These are phyloP conservation scores for Cryptomyrus ogoouensis DNA, from an alignment of 2,113 vertebrate species.

Conservation along the genomic window DNA sequence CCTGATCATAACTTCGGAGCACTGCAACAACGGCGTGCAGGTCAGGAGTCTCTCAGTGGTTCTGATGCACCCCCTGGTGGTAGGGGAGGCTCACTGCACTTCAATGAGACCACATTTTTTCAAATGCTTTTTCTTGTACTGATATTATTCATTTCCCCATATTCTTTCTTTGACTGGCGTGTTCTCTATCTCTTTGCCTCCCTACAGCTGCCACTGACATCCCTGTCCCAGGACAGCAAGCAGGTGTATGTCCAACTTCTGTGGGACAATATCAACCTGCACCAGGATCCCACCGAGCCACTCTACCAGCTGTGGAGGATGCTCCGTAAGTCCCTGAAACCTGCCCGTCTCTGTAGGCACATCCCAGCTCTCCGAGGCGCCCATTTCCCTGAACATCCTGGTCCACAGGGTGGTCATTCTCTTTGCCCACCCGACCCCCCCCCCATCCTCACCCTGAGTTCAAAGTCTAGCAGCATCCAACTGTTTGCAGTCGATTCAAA, in stretches of 20 bases:
- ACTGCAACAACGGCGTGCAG: slow-evolving; percentile 91
- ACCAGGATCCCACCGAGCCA: slow-evolving; percentile 82
- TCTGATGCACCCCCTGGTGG: background rate
- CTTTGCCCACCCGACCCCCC: background rate
- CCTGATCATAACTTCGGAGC: slow-evolving; percentile 91
- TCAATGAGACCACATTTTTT: background rate
- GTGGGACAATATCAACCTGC: slow-evolving; percentile 98
- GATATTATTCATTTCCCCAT: background rate
- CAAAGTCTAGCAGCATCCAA: background rate
- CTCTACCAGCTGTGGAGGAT: slow-evolving; percentile 86
- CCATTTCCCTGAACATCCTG: background rate
- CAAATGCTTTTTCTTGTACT: background rate
- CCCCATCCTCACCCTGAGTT: background rate
- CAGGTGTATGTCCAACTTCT: slow-evolving; percentile 86
- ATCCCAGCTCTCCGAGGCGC: background rate
- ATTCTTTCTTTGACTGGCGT: background rate
- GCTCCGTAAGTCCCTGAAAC: slow-evolving; percentile 70
- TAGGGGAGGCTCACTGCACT: background rate
- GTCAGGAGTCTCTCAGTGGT: slow-evolving; percentile 45
- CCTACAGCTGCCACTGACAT: slow-evolving; percentile 77
- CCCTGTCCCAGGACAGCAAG: slow-evolving; percentile 88
- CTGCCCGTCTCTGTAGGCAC: too few relatives aligned
- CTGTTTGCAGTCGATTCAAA: background rate
- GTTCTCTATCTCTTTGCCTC: slow-evolving; percentile 21
- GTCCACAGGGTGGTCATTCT: background rate